Evolutionary conservation across 2,797 vertebrate species (phyloP).

Genomic region (Scomberomorus guttatus): DNA sequence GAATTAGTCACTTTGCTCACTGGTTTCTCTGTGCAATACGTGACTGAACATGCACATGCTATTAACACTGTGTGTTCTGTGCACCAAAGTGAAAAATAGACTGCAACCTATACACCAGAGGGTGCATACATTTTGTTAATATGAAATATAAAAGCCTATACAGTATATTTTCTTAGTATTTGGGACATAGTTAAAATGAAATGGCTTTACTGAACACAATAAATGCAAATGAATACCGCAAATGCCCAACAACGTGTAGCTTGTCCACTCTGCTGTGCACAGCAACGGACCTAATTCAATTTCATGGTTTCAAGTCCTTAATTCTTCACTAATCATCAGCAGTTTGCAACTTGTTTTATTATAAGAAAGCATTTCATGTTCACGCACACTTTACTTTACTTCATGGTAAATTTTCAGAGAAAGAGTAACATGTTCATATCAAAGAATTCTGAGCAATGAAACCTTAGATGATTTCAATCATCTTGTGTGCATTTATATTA

Average conservation of each 20-base stretch:
- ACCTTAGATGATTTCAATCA: not conserved
- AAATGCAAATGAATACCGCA: not conserved
- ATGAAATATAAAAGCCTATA: not conserved
- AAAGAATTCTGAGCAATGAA: not conserved
- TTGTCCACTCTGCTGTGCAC: not conserved
- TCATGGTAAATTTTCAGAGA: not conserved
- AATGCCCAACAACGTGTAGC: not conserved
- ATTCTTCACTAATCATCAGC: not conserved
- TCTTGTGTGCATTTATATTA: not conserved
- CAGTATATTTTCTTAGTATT: not conserved
- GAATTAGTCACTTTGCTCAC: conserved; percentile 25
- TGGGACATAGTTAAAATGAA: not conserved
- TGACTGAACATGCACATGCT: conserved; percentile 21
- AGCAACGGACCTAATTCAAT: not conserved
- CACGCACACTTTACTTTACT: not conserved
- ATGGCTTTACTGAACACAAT: not conserved
- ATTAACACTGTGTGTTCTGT: not conserved
- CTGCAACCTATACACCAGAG: not conserved
- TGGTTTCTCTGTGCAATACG: not conserved
- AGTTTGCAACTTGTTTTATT: conserved; percentile 10
- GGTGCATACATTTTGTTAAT: not conserved
- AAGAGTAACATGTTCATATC: not conserved
- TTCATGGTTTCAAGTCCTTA: not conserved
- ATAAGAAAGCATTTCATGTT: not conserved
- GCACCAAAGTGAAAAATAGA: not conserved